Evolutionary conservation across 2,797 vertebrate genomes (phyloP).

Genomic region (Esox masquinongy): DNA sequence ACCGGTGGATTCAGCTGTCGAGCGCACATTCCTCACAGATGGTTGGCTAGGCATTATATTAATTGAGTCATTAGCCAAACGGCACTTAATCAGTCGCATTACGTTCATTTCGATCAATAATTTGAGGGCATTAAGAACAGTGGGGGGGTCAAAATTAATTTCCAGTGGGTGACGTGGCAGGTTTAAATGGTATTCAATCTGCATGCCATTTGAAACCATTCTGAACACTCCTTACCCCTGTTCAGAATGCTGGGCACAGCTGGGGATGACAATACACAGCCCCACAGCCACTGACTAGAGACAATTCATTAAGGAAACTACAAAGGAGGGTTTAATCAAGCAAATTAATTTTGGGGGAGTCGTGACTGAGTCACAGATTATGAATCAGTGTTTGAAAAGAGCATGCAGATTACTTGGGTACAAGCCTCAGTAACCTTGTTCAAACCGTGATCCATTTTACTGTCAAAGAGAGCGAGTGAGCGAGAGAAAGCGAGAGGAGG

Average conservation of each 20-base stretch:
- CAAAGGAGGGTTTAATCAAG: slow-evolving; percentile 23
- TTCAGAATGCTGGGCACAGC: slow-evolving; percentile 7
- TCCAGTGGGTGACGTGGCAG: neutral
- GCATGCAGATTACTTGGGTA: slow-evolving; percentile 7
- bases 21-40: neutral
- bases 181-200: slow-evolving; percentile 11
- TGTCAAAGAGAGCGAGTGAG: neutral
- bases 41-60: neutral
- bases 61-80: neutral
- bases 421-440: neutral
- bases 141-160: neutral
- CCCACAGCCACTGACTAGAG: slow-evolving; percentile 1
- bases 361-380: slow-evolving; percentile 18
- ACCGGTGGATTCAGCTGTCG: neutral
- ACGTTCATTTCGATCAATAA: neutral
- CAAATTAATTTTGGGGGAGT: slow-evolving; percentile 14
- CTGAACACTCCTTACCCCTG: neutral
- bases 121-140: neutral
- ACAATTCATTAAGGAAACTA: slow-evolving; percentile 19
- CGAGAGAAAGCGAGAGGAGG: slow-evolving; percentile 16
- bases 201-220: slow-evolving; percentile 8
- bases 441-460: neutral
- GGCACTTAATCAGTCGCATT: slow-evolving; percentile 3
- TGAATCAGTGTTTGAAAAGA: slow-evolving; percentile 19
- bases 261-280: slow-evolving; percentile 4